Conservation (phyloP, 2,797 vertebrate species). For the Phrynocephalus guinanensis region DNA sequence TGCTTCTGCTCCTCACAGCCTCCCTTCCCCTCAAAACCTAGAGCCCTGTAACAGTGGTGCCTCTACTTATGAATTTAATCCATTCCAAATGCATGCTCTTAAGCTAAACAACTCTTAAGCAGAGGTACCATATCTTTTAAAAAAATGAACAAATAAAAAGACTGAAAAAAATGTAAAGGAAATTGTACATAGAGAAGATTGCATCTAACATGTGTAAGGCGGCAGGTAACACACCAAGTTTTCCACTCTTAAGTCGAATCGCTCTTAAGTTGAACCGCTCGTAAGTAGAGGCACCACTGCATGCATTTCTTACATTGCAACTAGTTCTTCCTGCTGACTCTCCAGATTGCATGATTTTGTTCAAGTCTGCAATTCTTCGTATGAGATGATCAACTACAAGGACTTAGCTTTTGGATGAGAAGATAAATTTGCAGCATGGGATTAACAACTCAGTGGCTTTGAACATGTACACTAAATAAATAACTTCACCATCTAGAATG, state of each 20-base stretch:
- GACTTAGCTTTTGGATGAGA: conserved; percentile 67
- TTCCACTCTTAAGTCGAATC: no score
- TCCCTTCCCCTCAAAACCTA: conserved; percentile 52
- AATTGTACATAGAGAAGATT: no score
- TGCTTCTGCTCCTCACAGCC: not conserved
- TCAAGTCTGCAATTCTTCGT: conserved; percentile 61
- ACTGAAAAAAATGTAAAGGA: no score
- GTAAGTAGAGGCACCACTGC: conserved; percentile 19
- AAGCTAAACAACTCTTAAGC: no score
- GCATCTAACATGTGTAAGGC: no score
- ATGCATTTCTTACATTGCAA: conserved; percentile 52
- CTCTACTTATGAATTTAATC: no score
- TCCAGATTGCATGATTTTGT: conserved; percentile 52
- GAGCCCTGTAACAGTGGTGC: conserved; percentile 55
- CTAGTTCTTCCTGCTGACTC: conserved; percentile 57
- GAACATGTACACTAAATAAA: conserved; percentile 55
- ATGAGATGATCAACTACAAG: conserved; percentile 60
- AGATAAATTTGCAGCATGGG: conserved; percentile 65
- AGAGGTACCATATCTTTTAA: no score
- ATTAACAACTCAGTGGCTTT: conserved; percentile 62
- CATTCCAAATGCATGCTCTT: no score
- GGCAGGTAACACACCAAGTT: no score
- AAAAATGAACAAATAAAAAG: no score
- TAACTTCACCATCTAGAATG: conserved; percentile 59
- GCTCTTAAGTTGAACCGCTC: no score